These are phyloP conservation scores for Peromyscus eremicus DNA, from an alignment of 2,797 vertebrate species.

Conservation along the genomic window DNA sequence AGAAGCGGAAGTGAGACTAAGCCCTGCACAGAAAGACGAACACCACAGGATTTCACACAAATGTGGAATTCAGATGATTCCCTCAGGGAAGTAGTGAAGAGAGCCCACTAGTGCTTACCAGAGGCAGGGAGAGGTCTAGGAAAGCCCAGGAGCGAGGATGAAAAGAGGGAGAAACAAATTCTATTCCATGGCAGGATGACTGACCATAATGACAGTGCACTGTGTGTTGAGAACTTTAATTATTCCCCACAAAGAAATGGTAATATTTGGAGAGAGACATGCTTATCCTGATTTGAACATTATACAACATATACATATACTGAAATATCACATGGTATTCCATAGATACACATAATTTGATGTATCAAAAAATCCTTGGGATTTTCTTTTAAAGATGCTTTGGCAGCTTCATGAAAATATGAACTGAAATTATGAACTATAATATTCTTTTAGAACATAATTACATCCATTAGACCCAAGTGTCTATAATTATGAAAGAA, in stretches of 20 bases:
- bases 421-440: slow-evolving; percentile 21
- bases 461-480: slow-evolving; percentile 38
- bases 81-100: neutral
- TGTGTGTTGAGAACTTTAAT: neutral
- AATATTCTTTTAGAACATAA: slow-evolving; percentile 34
- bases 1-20: neutral
- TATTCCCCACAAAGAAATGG: neutral
- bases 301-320: neutral
- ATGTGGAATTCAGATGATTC: neutral
- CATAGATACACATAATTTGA: neutral
- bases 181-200: neutral
- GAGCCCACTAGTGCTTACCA: neutral
- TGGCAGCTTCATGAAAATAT: slow-evolving; percentile 52
- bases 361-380: neutral
- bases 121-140: neutral
- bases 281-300: neutral
- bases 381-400: neutral
- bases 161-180: neutral
- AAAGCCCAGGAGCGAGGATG: neutral
- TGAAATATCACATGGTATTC: neutral
- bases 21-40: neutral
- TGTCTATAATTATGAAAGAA: slow-evolving; percentile 56
- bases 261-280: neutral
- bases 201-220: neutral
- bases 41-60: neutral